These are phyloP conservation scores for Drosophila kambysellisi DNA, from an alignment of 2,888 invertebrate species.

Conservation along the genomic window DNA sequence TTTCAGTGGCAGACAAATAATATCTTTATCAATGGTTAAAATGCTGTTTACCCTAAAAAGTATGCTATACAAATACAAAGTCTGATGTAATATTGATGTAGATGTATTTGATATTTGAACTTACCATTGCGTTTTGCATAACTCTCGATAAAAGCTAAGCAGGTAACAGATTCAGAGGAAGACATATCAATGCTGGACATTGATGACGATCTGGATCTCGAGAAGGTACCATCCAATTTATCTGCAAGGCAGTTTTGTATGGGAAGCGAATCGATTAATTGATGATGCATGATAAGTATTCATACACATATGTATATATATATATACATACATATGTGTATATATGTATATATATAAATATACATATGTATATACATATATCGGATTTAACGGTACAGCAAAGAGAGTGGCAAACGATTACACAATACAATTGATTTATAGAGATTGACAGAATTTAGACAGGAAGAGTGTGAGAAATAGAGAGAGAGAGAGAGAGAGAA, in stretches of 20 bases:
- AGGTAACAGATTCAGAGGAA: conserved; percentile 97
- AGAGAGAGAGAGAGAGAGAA: conserved; percentile 30
- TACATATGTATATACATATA: conserved; percentile 21
- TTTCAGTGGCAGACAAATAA: too few relatives aligned
- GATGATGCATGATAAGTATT: not conserved
- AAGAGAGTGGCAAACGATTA: conserved; percentile 60
- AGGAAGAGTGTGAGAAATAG: conserved; percentile 36
- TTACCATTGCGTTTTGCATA: conserved; percentile 97
- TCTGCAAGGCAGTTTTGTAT: conserved; percentile 90
- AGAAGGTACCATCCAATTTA: conserved; percentile 98
- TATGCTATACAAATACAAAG: conserved; percentile 11
- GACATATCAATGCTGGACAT: conserved; percentile 99
- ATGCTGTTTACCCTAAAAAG: not conserved
- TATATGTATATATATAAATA: conserved; percentile 18
- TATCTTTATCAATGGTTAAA: not conserved
- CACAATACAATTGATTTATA: conserved; percentile 54
- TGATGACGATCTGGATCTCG: conserved; percentile 97
- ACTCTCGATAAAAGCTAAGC: conserved; percentile 97
- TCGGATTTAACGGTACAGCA: conserved; percentile 47
- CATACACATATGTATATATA: not conserved
- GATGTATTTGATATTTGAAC: conserved; percentile 55
- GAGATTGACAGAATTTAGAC: conserved; percentile 33
- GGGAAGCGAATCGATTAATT: conserved; percentile 83
- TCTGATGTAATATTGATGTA: not conserved
- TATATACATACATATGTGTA: not conserved